Evolutionary conservation across 2,113 vertebrate species (phyloP), one percentile per base, ranked within the genome.

Genomic region (Podiceps cristatus): DNA sequence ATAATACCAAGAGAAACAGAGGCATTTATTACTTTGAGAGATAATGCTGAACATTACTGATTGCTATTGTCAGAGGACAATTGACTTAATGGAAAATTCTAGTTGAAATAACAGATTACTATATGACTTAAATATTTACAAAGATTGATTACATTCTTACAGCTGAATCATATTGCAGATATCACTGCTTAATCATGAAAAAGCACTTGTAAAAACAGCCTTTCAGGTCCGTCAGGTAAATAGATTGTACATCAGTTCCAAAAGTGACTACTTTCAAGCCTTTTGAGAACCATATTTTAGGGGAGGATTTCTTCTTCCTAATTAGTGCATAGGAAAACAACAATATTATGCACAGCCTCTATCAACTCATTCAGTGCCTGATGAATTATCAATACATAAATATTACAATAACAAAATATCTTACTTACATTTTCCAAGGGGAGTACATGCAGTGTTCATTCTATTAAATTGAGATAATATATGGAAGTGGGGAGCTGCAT

Each of bases 61-160:
- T 93, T 77, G 35, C 23, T 95, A 42, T 58, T 90, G 87, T 91
- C 62, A 96, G 33, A 81, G 33, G 45, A 95, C 62, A 96, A 94
- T 93, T 1, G 8, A 81, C 56, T 35, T 91, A 91, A 93, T 90
- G 44, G 69, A 90, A 82, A 27, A 87, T 78, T 89, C 47, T 91
- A 50, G 55, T 50, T 91, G 73, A 95, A 93, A 90, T 95, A 91
- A 85, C 33, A 79, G 68, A 90, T 75, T 91, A 44, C 23, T 60
- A 7, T 67, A 78, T 44, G 60, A 81, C 52, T 91, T 85, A 91
- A 90, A 91, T 79, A 90, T 73, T 95, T 95, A 73, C 62, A 76
- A 64, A 94, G 66, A 82, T 88, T 85, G 16, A 68, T 90, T 88
- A 85, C 44, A 69, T 79, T 87, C 29, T 86, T 73, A 45, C 9